These are phyloP conservation scores for Cynaeus angustus DNA, from an alignment of 2,888 invertebrate species.

Conservation along the genomic window DNA sequence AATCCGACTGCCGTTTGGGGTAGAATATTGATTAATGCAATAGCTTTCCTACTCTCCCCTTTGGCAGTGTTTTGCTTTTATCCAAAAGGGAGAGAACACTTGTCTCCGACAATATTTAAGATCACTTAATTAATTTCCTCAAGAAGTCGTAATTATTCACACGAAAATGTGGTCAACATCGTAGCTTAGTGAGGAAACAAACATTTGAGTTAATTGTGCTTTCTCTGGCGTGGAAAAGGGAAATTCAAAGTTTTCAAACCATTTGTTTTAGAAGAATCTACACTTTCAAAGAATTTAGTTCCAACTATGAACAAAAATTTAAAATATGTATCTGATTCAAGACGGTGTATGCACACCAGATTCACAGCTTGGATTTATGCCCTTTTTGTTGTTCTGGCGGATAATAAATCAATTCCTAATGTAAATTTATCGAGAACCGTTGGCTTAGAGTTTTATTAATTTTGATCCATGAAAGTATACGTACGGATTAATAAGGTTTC, in stretches of 20 bases:
- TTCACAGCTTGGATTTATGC: constrained; percentile 8
- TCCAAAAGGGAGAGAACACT: constrained; percentile 5
- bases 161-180: constrained; percentile 29
- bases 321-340: constrained; percentile 32
- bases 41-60: constrained; percentile 22
- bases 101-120: constrained; percentile 11
- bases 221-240: background rate
- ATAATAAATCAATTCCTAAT: constrained; percentile 14
- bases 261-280: no score
- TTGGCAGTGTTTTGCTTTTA: constrained; percentile 19
- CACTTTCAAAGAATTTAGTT: no score
- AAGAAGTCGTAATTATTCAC: constrained; percentile 13
- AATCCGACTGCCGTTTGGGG: constrained; percentile 11
- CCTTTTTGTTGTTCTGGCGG: constrained; percentile 8
- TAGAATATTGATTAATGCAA: constrained; percentile 26
- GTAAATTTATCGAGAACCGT: constrained; percentile 19
- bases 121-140: constrained; percentile 16
- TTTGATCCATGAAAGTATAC: constrained; percentile 14
- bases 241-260: background rate
- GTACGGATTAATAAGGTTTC: constrained; percentile 28
- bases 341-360: constrained; percentile 7
- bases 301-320: background rate
- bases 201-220: no score
- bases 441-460: constrained; percentile 21
- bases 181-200: constrained; percentile 2